A percentile compares a stretch with the other conserved stretches of the same genome.
These are phyloP conservation scores for Epistrophe eligans DNA, from an alignment of 2,888 invertebrate species.

Conservation along the genomic window DNA sequence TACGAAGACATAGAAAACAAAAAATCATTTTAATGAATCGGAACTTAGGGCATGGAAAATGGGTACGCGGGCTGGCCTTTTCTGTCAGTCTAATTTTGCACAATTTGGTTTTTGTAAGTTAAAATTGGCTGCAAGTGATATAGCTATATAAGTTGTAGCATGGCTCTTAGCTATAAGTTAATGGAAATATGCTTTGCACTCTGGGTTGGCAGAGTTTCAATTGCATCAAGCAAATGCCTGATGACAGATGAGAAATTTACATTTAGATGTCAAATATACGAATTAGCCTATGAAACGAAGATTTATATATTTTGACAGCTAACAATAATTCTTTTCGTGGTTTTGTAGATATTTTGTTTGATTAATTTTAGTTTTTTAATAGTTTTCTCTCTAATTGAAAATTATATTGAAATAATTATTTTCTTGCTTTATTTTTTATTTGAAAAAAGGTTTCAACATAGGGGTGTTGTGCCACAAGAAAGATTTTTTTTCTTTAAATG, in stretches of 20 bases:
- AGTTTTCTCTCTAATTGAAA: background rate
- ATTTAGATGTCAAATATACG: conserved; percentile 36
- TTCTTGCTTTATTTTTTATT: background rate
- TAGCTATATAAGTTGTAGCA: background rate
- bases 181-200: background rate
- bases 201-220: conserved; percentile 4
- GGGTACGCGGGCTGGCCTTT: background rate
- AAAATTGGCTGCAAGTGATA: background rate
- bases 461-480: too few relatives aligned
- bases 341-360: background rate
- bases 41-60: conserved; percentile 21
- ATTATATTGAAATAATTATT: background rate
- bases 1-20: background rate
- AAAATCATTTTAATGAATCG: conserved; percentile 58
- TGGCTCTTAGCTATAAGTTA: background rate
- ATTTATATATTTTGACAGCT: conserved; percentile 46
- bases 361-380: background rate
- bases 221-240: background rate
- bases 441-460: too few relatives aligned
- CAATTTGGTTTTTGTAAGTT: background rate
- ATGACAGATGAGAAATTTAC: conserved; percentile 58
- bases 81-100: conserved; percentile 9
- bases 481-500: too few relatives aligned
- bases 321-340: conserved; percentile 2
- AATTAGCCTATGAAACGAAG: conserved; percentile 32